Conservation (phyloP, 2,888 invertebrate species). For the Marasmarcha lunaedactyla region DNA sequence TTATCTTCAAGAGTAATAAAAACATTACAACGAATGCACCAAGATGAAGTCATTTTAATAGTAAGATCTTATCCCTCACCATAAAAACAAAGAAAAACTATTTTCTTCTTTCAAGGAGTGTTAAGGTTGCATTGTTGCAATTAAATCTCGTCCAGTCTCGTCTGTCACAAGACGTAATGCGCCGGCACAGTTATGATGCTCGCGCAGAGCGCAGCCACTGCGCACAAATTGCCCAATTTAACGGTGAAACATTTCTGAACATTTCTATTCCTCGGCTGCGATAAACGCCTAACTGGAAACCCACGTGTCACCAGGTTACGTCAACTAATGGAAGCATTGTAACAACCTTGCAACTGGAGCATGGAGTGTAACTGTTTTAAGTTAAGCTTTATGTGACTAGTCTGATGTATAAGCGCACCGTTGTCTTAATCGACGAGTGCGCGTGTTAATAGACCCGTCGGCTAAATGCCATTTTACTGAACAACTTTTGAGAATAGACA, state of each 20-base stretch:
- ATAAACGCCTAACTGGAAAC: neutral
- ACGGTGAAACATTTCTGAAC: constrained; percentile 34
- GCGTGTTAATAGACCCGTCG: too few relatives aligned
- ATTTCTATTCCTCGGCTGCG: constrained; percentile 14
- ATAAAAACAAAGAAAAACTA: too few relatives aligned
- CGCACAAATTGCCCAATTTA: constrained; percentile 62
- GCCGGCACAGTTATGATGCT: constrained; percentile 45
- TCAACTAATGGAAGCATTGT: constrained; percentile 4
- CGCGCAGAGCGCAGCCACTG: constrained; percentile 32
- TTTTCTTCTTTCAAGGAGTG: too few relatives aligned
- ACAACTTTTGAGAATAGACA: too few relatives aligned
- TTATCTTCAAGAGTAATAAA: too few relatives aligned
- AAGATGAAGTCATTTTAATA: too few relatives aligned
- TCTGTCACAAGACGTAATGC: constrained; percentile 4
- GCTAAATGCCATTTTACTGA: too few relatives aligned
- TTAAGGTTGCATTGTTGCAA: too few relatives aligned
- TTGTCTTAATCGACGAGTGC: neutral
- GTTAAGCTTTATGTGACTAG: neutral
- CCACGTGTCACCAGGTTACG: constrained; percentile 1
- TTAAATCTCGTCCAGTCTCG: neutral
- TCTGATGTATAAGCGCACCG: neutral
- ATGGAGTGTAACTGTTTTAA: neutral
- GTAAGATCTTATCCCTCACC: too few relatives aligned
- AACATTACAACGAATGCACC: too few relatives aligned
- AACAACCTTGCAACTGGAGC: constrained; percentile 3